A percentile compares a stretch with the other conserved stretches of the same genome.
Conservation (phyloP, 2,888 invertebrate genomes). For the Phlogophora meticulosa region DNA sequence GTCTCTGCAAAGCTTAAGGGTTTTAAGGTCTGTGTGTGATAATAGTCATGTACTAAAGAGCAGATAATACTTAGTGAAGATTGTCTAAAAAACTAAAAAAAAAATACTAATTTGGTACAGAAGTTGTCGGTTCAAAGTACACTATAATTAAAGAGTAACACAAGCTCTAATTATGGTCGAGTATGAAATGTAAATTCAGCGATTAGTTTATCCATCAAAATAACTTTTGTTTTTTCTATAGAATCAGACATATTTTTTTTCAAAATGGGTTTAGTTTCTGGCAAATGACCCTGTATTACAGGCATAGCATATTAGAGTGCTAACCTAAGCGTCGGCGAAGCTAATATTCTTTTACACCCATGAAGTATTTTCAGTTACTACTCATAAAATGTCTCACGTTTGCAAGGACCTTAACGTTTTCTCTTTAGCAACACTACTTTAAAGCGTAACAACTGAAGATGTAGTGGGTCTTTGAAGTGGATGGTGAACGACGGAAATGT, state of each 20-base stretch:
- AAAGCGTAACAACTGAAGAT: constrained; percentile 65
- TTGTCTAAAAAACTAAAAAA: no score
- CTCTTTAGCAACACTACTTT: constrained; percentile 61
- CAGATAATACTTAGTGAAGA: not conserved
- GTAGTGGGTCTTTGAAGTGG: constrained; percentile 72
- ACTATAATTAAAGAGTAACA: no score
- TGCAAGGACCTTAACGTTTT: constrained; percentile 46
- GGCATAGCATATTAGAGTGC: not conserved
- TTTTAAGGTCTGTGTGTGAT: not conserved
- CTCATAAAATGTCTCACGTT: constrained; percentile 47
- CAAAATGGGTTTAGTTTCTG: not conserved
- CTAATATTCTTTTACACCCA: not conserved
- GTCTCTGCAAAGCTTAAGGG: not conserved
- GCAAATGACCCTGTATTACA: not conserved
- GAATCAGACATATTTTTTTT: not conserved
- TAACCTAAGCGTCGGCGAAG: not conserved
- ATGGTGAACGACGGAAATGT: constrained; percentile 65
- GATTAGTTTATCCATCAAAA: no score
- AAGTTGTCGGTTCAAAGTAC: no score
- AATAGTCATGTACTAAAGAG: not conserved
- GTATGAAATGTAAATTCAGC: no score
- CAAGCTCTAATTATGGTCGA: no score
- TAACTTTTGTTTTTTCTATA: not conserved
- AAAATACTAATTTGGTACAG: no score
- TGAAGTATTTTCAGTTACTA: constrained; percentile 24